These are phyloP conservation scores for Halisarca cf. caerulea DNA, from an alignment of 37 sponge, comb jelly and placozoan genomes.

Conservation along the genomic window DNA sequence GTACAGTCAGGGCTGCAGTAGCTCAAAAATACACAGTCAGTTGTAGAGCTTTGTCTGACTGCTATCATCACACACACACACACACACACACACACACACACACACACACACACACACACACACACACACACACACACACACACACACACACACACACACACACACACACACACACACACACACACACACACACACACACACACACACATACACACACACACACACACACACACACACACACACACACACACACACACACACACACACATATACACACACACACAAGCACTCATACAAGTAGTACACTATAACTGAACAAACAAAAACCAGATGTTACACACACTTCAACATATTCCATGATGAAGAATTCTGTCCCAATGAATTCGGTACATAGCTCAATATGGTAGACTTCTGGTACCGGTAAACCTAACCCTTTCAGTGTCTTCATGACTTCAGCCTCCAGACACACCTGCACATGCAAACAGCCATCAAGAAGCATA, in stretches of 20 bases:
- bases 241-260: too few relatives aligned
- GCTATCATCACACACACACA: too few relatives aligned
- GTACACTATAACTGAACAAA: background rate
- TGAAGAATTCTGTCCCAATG: slow-evolving; percentile 8
- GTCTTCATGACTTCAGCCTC: background rate
- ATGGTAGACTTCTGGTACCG: background rate
- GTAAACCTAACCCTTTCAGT: background rate
- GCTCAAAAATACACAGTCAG: too few relatives aligned
- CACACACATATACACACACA: too few relatives aligned
- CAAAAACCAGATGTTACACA: too few relatives aligned
- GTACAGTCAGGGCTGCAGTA: too few relatives aligned
- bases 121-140: too few relatives aligned
- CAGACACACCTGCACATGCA: background rate
- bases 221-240: slow-evolving; percentile 20
- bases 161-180: background rate
- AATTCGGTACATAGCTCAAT: background rate
- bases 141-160: too few relatives aligned
- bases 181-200: slow-evolving; percentile 5
- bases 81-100: too few relatives aligned
- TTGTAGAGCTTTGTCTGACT: too few relatives aligned
- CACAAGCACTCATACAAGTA: too few relatives aligned
- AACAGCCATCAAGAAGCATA: background rate
- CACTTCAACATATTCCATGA: slow-evolving; percentile 32
- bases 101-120: too few relatives aligned
- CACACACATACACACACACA: slow-evolving; percentile 25